Evolutionary conservation across 1,140 invertebrate species (phyloP).

Genomic region (Parapsyche elsis): DNA sequence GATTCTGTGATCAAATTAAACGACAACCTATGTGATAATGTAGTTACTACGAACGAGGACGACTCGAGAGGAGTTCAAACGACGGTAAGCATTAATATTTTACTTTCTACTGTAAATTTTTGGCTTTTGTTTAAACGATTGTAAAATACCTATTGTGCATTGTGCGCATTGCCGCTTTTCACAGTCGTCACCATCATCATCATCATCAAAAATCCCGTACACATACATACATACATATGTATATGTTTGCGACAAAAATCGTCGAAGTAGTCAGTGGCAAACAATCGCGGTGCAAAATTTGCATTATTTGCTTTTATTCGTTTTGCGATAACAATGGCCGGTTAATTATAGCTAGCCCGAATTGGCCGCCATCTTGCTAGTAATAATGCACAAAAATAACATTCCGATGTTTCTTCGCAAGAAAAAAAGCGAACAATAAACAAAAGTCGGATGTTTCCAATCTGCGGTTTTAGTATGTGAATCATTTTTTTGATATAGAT

Average conservation of each 20-base stretch:
- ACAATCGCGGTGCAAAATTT: background rate
- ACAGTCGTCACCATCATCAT: background rate
- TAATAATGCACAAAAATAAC: background rate
- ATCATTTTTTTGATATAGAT: too few relatives aligned
- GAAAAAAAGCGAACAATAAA: background rate
- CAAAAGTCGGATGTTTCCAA: too few relatives aligned
- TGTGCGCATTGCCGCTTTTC: background rate
- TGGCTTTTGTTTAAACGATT: background rate
- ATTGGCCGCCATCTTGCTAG: background rate
- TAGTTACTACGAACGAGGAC: slow-evolving; percentile 28
- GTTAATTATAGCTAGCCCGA: background rate
- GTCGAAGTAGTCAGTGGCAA: background rate
- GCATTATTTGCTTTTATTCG: slow-evolving; percentile 12
- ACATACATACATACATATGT: background rate
- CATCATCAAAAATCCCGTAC: background rate
- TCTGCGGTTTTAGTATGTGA: too few relatives aligned
- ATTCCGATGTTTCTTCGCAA: background rate
- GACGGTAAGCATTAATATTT: slow-evolving; percentile 44
- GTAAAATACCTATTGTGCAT: background rate
- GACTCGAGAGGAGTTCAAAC: slow-evolving; percentile 17
- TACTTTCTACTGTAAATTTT: background rate
- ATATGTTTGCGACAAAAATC: slow-evolving; percentile 11
- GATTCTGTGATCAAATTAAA: slow-evolving; percentile 49
- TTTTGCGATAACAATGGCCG: background rate
- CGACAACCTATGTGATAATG: slow-evolving; percentile 48